These are phyloP conservation scores for Drosophila bocqueti DNA, from an alignment of 1,140 invertebrate species.

Conservation along the genomic window DNA sequence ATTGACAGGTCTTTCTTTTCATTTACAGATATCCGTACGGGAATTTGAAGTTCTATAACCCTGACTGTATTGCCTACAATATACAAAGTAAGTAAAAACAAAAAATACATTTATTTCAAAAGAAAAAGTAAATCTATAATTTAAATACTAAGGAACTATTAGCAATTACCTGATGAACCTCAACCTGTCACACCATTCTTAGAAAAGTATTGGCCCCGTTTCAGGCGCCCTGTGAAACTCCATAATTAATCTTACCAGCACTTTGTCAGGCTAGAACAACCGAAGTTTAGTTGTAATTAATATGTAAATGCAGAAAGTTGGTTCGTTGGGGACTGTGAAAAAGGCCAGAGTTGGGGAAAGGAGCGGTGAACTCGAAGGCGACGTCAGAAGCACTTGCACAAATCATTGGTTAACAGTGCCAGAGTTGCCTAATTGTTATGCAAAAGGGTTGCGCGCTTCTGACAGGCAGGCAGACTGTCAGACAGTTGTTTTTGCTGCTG, in stretches of 20 bases:
- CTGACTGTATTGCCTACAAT: background rate
- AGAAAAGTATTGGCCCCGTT: slow-evolving; percentile 2
- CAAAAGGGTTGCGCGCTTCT: slow-evolving; percentile 19
- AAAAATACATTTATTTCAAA: background rate
- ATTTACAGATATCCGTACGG: background rate
- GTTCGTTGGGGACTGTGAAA: slow-evolving; percentile 2
- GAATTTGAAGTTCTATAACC: slow-evolving; percentile 6
- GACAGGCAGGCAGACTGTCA: slow-evolving; percentile 3
- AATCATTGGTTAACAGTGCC: slow-evolving; percentile 66
- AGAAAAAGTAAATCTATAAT: background rate
- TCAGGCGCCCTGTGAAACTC: slow-evolving; percentile 3
- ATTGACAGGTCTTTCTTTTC: background rate
- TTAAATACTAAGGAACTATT: background rate
- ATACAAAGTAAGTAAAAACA: background rate
- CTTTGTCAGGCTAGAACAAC: slow-evolving; percentile 10
- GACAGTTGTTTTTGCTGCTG: background rate
- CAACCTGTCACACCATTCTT: background rate
- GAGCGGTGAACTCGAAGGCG: slow-evolving; percentile 41
- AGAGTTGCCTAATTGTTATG: slow-evolving; percentile 67
- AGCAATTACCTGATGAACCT: background rate
- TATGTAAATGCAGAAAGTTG: slow-evolving; percentile 66
- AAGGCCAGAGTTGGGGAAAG: slow-evolving; percentile 2
- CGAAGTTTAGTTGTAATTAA: slow-evolving; percentile 71
- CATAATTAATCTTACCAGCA: slow-evolving; percentile 23
- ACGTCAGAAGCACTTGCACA: slow-evolving; percentile 68